Conservation (phyloP, 1,140 invertebrate genomes). For the Adelges cooleyi region DNA sequence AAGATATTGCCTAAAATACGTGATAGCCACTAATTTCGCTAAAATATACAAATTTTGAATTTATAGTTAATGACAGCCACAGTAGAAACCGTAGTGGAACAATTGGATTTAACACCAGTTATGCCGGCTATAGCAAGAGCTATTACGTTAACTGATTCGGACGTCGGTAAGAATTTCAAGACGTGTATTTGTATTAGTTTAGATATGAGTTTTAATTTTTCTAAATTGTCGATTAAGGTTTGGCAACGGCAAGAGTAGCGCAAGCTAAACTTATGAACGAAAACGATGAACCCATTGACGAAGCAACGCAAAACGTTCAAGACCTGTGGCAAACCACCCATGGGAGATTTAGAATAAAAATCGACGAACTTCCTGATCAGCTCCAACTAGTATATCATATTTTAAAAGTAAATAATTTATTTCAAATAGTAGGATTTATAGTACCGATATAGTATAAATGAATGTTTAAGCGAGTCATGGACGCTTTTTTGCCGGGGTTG, state of each 20-base stretch:
- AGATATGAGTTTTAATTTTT: not conserved
- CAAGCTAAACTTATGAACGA: slow-evolving; percentile 55
- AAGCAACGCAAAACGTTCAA: slow-evolving; percentile 56
- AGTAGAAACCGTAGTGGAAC: slow-evolving; percentile 81
- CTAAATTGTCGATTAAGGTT: slow-evolving; percentile 36
- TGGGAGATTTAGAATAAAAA: slow-evolving; percentile 80
- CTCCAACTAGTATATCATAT: slow-evolving; percentile 85
- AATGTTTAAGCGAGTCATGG: no score
- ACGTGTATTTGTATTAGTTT: not conserved
- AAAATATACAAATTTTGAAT: no score
- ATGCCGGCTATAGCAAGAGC: slow-evolving; percentile 69
- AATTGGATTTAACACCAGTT: slow-evolving; percentile 67
- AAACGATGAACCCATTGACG: slow-evolving; percentile 53
- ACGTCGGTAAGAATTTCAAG: slow-evolving; percentile 52
- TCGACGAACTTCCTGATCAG: slow-evolving; percentile 84
- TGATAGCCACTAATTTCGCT: no score
- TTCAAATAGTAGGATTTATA: no score
- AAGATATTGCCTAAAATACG: no score
- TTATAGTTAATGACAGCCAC: slow-evolving; percentile 81
- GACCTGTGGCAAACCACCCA: slow-evolving; percentile 85
- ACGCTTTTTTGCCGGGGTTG: no score
- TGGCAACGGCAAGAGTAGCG: slow-evolving; percentile 51
- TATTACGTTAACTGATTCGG: slow-evolving; percentile 76
- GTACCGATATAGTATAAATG: no score
- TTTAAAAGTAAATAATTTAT: slow-evolving; percentile 66